These are phyloP conservation scores for Dryobates pubescens DNA, from an alignment of 2,797 vertebrate species.

Conservation along the genomic window DNA sequence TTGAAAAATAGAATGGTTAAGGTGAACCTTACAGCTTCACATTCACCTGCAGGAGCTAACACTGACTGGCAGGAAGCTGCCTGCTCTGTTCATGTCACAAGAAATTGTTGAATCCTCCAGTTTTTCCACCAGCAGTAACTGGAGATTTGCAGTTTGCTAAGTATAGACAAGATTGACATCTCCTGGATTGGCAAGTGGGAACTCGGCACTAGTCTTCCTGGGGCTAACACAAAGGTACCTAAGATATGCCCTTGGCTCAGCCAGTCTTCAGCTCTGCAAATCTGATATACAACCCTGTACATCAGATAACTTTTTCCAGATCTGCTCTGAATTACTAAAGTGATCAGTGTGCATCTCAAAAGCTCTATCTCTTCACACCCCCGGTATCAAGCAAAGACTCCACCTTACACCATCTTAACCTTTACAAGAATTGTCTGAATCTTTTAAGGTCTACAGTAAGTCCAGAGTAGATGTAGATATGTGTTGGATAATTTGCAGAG, in stretches of 20 bases:
- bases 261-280: neutral
- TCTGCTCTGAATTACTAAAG: neutral
- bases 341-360: accelerated
- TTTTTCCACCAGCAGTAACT: neutral
- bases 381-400: neutral
- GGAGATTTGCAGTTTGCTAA: neutral
- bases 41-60: neutral
- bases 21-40: neutral
- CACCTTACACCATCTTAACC: neutral
- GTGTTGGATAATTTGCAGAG: neutral
- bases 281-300: neutral
- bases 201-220: accelerated
- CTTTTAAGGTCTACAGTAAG: neutral
- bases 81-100: neutral
- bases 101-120: neutral
- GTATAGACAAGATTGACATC: neutral
- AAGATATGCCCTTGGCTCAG: neutral
- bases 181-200: neutral
- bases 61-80: neutral
- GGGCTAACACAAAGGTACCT: neutral
- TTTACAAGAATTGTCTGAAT: neutral
- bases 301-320: neutral
- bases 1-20: neutral
- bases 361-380: neutral
- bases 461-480: neutral